Conservation (phyloP, 2,113 vertebrate species). For the Trogon melanurus region DNA sequence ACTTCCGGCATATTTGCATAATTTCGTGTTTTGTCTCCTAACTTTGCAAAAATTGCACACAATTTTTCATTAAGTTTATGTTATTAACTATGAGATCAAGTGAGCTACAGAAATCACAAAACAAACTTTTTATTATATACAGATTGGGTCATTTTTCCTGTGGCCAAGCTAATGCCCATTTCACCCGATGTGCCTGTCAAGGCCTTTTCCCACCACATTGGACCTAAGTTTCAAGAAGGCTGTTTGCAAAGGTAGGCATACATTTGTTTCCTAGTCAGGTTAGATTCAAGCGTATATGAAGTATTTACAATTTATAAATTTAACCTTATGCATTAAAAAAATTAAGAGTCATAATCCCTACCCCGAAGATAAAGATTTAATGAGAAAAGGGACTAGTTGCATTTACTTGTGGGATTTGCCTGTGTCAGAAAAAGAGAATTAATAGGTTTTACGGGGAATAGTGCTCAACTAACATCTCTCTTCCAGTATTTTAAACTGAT, state of each 20-base stretch:
- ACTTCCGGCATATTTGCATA: background rate
- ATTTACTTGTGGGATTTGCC: background rate
- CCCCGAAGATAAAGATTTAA: background rate
- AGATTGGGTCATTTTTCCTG: background rate
- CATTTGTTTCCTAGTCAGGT: background rate
- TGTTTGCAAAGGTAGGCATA: background rate
- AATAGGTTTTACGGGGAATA: background rate
- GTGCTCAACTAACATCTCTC: background rate
- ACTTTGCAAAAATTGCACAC: background rate
- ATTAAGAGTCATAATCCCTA: background rate
- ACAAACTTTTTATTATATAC: background rate
- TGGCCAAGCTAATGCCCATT: background rate
- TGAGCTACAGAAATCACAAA: background rate
- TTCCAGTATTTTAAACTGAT: background rate
- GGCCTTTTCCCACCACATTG: background rate
- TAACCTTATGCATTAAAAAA: background rate
- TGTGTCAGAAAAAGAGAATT: background rate
- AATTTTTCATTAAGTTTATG: background rate
- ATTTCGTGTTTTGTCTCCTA: background rate
- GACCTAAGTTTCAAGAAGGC: background rate
- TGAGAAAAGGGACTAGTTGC: background rate
- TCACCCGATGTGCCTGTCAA: background rate
- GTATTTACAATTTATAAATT: background rate
- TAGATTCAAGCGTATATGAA: background rate
- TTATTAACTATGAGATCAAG: background rate